Evolutionary conservation across 2,888 invertebrate species (phyloP).

Genomic region (Branchellion lobata): DNA sequence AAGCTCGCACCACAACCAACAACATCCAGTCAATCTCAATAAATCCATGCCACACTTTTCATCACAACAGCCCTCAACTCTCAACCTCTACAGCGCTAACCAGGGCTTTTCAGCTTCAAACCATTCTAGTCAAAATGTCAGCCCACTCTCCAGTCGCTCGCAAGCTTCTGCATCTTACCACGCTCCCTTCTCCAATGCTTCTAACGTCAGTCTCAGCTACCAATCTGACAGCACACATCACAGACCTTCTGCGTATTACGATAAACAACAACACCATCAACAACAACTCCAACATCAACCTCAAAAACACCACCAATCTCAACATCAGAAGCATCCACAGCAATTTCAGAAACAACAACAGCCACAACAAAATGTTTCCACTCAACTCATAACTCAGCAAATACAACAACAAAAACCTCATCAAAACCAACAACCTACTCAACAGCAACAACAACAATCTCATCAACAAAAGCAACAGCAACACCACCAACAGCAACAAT

Average conservation of each 20-base stretch:
- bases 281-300: neutral
- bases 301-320: neutral
- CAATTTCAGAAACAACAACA: neutral
- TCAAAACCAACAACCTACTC: no score
- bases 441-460: neutral
- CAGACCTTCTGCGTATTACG: neutral
- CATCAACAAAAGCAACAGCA: neutral
- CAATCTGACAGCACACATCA: neutral
- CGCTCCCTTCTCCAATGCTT: no score
- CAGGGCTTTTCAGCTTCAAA: no score
- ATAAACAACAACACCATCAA: neutral
- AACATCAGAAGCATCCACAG: constrained; percentile 10
- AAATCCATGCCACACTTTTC: no score
- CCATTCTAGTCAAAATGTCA: no score
- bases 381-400: neutral
- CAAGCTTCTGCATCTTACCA: no score
- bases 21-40: no score
- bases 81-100: no score
- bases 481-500: neutral
- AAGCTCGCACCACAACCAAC: neutral
- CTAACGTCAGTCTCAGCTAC: neutral
- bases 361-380: neutral
- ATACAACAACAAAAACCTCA: neutral
- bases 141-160: no score
- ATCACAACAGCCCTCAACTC: no score